phyloP scores from a whole-genome alignment of 1,140 invertebrate genomes.

The Ridgeia piscesae region DNA sequence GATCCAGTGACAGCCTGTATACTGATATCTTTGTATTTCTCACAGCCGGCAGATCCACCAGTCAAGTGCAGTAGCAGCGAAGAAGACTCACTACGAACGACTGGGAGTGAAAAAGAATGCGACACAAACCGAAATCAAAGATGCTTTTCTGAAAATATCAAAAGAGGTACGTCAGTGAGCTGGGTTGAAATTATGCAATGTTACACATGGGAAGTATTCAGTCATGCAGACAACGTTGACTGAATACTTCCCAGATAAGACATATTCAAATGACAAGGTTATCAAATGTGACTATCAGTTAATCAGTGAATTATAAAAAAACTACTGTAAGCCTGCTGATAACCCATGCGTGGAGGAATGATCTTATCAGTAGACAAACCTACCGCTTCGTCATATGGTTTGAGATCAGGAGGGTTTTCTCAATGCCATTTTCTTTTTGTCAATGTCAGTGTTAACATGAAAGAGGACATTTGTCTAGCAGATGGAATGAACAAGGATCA shows the following conservation, averaged over 20 bases:
- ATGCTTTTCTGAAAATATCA: conserved; percentile 36
- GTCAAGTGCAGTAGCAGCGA: neutral
- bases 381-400: no score
- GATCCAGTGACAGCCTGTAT: no score
- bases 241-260: neutral
- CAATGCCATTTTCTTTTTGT: neutral
- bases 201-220: neutral
- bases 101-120: conserved; percentile 33
- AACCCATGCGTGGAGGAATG: no score
- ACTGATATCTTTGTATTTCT: neutral
- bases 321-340: no score
- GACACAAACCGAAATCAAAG: conserved; percentile 31
- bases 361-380: no score
- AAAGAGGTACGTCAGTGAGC: conserved; percentile 34
- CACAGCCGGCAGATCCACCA: neutral
- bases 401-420: no score
- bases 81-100: conserved; percentile 33
- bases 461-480: no score
- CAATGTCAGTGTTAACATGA: neutral
- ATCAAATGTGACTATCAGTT: neutral
- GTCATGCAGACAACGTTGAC: neutral
- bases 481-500: no score
- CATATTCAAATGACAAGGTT: neutral
- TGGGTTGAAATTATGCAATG: neutral
- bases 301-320: no score